Evolutionary conservation across 2,797 vertebrate genomes (phyloP), one percentile per base, ranked within the genome.

Genomic region (Poeciliopsis paucimaculata): DNA sequence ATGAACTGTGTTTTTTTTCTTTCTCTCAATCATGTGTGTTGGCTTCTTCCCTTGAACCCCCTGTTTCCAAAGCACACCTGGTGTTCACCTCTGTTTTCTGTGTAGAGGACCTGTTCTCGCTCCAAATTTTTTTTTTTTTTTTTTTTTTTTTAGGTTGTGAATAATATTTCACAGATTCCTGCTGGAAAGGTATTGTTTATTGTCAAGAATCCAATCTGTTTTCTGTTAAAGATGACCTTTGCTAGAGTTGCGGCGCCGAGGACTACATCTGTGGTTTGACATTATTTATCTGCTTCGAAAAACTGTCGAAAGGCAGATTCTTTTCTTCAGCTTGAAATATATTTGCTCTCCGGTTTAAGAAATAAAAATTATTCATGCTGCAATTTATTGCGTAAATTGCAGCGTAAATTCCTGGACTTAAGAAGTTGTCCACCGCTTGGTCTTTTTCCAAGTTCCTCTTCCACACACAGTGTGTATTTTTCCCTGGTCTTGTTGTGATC

Each of bases 401-500:
- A 7, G 16, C 18, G 6, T 20, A 20, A 49, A 53, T 53, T 53
- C 39, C 66, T 41, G 39, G 39, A 26, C 5, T 45, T 70, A n/a
- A n/a, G 39, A 68, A 16, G 36, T 43, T 43, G 20, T 70, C 39
- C 23, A n/a, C 2, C 10, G 11, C 12, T n/a, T 70, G 66, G 20
- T n/a, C 20, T 68, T 23, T 23, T 41, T 55, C 46, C 31, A 68
- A 23, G 28, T 36, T 62, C n/a, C 39, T 18, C 31, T 28, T 55
- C 46, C n/a, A n/a, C 1, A 0, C 55, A 12, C 1, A 15, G n/a
- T n/a, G 64, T 10, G 31, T 31, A 76, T 16, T 62, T 81, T 78
- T 78, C 77, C 73, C 43, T 36, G 68, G 82, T 31, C 74, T 82
- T 77, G 74, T 85, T 88, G 31, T 55, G 28, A 18, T 16, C 82